Conservation (phyloP, 1,140 invertebrate genomes). For the Varroa destructor region DNA sequence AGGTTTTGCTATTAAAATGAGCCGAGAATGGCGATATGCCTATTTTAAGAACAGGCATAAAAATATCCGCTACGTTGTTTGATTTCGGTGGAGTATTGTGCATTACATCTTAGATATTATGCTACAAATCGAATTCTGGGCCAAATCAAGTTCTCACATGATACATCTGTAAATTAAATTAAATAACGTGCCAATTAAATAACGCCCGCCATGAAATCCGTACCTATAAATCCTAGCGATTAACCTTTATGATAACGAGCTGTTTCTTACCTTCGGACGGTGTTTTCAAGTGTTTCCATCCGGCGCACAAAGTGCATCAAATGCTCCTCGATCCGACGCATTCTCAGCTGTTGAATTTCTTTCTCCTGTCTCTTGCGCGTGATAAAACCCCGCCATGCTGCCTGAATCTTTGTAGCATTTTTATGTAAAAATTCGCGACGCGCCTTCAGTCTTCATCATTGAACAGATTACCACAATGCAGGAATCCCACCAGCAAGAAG, state of each 20-base stretch:
- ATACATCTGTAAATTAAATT: too few relatives aligned
- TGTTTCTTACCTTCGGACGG: background rate
- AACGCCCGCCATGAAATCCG: too few relatives aligned
- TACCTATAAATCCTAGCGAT: too few relatives aligned
- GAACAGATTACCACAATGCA: too few relatives aligned
- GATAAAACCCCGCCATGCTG: constrained; percentile 15
- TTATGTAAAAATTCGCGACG: constrained; percentile 15
- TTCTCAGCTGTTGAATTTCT: constrained; percentile 21
- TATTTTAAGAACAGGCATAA: background rate
- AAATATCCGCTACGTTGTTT: background rate
- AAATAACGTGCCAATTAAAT: too few relatives aligned
- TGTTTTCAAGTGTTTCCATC: constrained; percentile 19
- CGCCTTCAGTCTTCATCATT: background rate
- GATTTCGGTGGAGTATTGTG: too few relatives aligned
- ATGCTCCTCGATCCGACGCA: constrained; percentile 22
- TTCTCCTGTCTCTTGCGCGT: constrained; percentile 19
- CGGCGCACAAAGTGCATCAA: constrained; percentile 19
- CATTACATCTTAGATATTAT: too few relatives aligned
- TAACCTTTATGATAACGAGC: too few relatives aligned
- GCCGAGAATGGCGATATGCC: background rate
- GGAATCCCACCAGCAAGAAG: too few relatives aligned
- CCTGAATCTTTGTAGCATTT: constrained; percentile 14
- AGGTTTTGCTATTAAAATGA: background rate
- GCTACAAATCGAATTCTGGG: too few relatives aligned
- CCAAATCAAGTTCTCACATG: too few relatives aligned